Evolutionary conservation across 1,140 invertebrate genomes (phyloP), one percentile per base, ranked within the genome.

Genomic region (Saxidomus purpurata): DNA sequence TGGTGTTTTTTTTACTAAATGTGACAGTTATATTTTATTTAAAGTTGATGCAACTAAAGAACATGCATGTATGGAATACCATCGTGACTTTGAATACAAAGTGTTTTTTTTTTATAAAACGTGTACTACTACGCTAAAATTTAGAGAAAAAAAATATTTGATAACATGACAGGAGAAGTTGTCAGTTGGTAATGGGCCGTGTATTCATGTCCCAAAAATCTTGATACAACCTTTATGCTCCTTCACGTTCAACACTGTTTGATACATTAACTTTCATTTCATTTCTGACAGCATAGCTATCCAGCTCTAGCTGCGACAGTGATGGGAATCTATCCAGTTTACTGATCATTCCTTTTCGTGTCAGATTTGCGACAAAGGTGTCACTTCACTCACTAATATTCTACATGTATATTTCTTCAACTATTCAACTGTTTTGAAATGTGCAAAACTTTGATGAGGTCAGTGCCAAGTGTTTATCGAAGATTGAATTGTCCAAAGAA

Each of bases 81-180:
- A 8, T 67, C 61, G 61, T 67, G 61, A 36, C 61, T 67, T 28
- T 67, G 31, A 67, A 67, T 67, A 67, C 61, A 67, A 67, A 67
- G n/a, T 11, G n/a, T 11, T 67, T 25, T 67, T 67, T 67, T 67
- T 1, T 9, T 59, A 67, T 8, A 67, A 67, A 67, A 67, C 11
- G 25, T 67, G n/a, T 67, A 67, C 25, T 22, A 19, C 19, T 19
- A 55, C 52, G 22, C 3, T 19, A 22, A 55, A 43, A 43, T 8
- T 43, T n/a, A 47, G 17, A 47, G 22, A 6, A 55, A 55, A 55
- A 55, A 8, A 55, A 11, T 11, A 55, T 55, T 15, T 55, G 13
- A n/a, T 22, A n/a, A 19, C 8, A 55, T 22, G 52, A 19, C 52
- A 55, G 19, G 19, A 15, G 19, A 6, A 3, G 13, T 55, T 55